Base-by-base conservation (phyloP, 2,888 invertebrate species). In the Rhagium mordax region DNA sequence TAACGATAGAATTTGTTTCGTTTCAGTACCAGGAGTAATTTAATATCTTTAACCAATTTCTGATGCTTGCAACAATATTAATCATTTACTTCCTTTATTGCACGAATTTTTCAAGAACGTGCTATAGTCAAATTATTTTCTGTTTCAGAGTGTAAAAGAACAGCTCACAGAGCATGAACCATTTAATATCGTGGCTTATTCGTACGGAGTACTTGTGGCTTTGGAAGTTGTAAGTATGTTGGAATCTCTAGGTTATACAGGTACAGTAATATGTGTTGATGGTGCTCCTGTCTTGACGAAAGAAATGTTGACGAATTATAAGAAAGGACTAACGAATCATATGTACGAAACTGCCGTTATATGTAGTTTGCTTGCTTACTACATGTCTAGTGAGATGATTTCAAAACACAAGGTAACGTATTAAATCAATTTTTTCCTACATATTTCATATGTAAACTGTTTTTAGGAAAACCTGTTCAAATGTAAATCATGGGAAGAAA, bases 171-270 rank as follows among this genome's bases (percentile, higher is more conserved):
- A 90, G 0, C 88, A 89, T 0, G 89, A 91, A 61, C 89, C 90
- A 0, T 97, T 94, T 88, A 91, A 91, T 72, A 85, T 98, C 0
- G 90, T 94, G n/a, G 97, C 95, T 1, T 98, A 98, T 89, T 98
- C 98, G 13, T 98, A 93, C 84, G 98, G 98, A 57, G 89, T 93
- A 0, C 86, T 94, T 20, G 89, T 97, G 15, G 93, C 94, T 0
- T 87, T 97, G 69, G 95, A 97, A 85, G 88, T 98, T 72, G 94
- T 93, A 3, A 88, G 91, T 7, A 89, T 91, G 81, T 88, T 98
- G 47, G 96, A 96, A 86, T 88, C 87, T 6, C 88, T 90, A 81
- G 94, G 94, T 78, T 89, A 89, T 66, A 88, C 84, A 13, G 95
- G 94, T 2, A 89, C 90, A 51, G 81, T 95, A 1, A 89, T 94